phyloP scores from a whole-genome alignment of 2,888 invertebrate genomes.

The Sesamia inferens region DNA sequence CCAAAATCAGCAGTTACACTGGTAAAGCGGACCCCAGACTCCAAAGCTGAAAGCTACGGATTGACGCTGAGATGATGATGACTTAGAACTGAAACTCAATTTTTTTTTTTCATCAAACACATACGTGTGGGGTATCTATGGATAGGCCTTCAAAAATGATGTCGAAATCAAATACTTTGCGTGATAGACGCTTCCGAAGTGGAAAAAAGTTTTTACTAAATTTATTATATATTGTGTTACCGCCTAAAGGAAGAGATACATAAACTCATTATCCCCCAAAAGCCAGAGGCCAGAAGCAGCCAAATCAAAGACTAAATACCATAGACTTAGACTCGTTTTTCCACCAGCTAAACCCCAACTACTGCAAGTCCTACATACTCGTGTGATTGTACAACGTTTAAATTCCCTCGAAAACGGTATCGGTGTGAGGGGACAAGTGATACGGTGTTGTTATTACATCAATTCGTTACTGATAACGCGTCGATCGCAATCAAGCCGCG shows the following conservation, averaged over 20 bases:
- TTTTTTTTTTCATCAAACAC: no score
- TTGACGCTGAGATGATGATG: no score
- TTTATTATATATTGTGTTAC: no score
- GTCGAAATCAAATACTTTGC: no score
- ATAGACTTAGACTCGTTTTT: neutral
- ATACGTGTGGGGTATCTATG: no score
- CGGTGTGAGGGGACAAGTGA: conserved; percentile 74
- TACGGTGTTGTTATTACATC: conserved; percentile 83
- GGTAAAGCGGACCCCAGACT: no score
- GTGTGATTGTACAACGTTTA: conserved; percentile 53
- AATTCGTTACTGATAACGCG: conserved; percentile 84
- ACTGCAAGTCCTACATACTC: conserved; percentile 18
- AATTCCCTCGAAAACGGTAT: conserved; percentile 68
- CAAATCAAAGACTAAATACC: neutral
- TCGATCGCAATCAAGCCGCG: conserved; percentile 79
- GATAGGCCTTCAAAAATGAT: no score
- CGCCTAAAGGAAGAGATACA: neutral
- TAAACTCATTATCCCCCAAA: neutral
- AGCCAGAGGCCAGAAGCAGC: neutral
- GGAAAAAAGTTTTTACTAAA: no score
- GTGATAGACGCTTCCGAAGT: no score
- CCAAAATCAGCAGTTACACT: no score
- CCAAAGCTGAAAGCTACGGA: no score
- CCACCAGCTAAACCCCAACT: conserved; percentile 15
- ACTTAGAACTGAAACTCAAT: no score